Base-by-base conservation (phyloP, 2,888 invertebrate genomes). In the Beris chalybata region DNA sequence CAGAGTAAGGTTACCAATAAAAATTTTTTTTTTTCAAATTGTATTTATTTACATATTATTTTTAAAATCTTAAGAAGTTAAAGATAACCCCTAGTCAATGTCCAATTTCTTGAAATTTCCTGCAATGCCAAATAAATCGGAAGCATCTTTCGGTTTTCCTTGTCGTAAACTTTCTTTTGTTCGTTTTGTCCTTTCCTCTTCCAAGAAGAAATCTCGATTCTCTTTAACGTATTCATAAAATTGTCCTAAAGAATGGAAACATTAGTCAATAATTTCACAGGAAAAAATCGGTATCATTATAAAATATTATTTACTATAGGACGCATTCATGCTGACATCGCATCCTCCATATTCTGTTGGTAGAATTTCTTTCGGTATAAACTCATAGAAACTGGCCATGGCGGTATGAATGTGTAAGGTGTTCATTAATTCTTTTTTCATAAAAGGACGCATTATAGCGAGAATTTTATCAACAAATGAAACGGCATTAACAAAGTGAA, bases 401-500 rank as follows among this genome's bases (percentile, higher is more conserved):
- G 75, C 76, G 48, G 83, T 82, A 73, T 89, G 88, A 44, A 87
- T 78, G 67, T 82, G 79, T 5, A 87, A 74, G 54, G 84, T 77
- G 44, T 81, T 80, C 59, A 82, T 71, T 0, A 91, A 76, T 48
- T 86, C 83, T 73, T 89, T 90, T 74, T 87, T 89, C 83, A 91
- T 85, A 74, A 91, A 90, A 0, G 91, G 91, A 74, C 82, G 86
- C 79, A 91, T 82, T 70, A 91, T 74, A 68, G 86, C 84, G 79
- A 91, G 76, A 68, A 91, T 76, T 73, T 86, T 86, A 73, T 91
- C 91, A 83, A 91, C 86, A 71, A 90, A 87, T 1, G 84, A 81
- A 0, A 88, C 86, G 0, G 88, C 86, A 74, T 88, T 90, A 68
- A 89, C 78, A 70, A 89, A 90, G 74, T 91, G 90, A 4, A 91